Base-by-base conservation (phyloP, 1,140 invertebrate genomes). In the Drosophila gunungcola region DNA sequence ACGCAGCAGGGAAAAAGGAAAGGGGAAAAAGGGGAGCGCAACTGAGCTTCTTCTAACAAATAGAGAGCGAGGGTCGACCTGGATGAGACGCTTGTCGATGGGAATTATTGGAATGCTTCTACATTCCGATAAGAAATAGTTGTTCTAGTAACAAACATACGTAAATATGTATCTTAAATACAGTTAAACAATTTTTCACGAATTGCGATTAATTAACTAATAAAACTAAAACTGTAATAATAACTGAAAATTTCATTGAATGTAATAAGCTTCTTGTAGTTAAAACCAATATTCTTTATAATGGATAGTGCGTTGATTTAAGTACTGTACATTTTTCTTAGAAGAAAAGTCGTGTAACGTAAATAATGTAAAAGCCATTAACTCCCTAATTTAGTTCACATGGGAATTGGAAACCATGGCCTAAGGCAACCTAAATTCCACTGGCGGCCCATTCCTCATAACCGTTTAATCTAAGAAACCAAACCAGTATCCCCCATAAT, bases 401-500 rank as follows among this genome's bases (percentile, higher is more conserved):
- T 13, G 29, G 25, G 16, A 36, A 52, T 11, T 21, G 48, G 49
- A 34, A 52, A 12, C 49, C 32, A 36, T 25, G 34, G 34, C 43
- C 63, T 11, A n/a, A 25, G 36, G 16, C 9, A 49, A 49, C 45
- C 57, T 49, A 42, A 48, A 63, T 68, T 49, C 12, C 60, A 13
- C 5, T 41, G 34, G 53, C 10, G n/a, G 25, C 6, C 12, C 32
- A 12, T 39, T 61, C 4, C 13, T 3, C 27, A 63, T 25, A 21
- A n/a, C 32, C 10, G 2, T n/a, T 38, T 34, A 53, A 53, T 27
- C 29, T 36, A n/a, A 1, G 9, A 38, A 49, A 4, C 38, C 38
- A 9, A 51, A 53, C 38, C 38, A 38, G 45, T 45, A 77, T 56
- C 10, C 80, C 53, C 53, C 45, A 4, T 43, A 29, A 64, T 77